Base-by-base conservation (phyloP, 2,113 vertebrate species). In the Nothoprocta pentlandii region DNA sequence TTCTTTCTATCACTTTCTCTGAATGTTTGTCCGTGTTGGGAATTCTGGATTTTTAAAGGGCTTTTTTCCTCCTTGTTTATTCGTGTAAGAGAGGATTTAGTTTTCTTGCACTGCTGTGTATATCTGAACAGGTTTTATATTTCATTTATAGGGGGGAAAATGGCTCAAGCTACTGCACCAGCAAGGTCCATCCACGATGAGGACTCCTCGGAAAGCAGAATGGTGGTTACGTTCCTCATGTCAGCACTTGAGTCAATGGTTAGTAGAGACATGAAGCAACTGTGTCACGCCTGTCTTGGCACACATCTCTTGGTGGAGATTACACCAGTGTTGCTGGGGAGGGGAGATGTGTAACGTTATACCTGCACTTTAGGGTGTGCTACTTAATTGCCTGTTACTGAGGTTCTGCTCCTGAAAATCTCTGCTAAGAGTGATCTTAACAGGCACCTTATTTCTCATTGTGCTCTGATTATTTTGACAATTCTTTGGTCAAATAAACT, bases 161-260 rank as follows among this genome's bases (percentile, higher is more conserved):
- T 98, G 98, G 98, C 98, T 59, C 97, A 97, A 78, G 93, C 90
- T 32, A 79, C 85, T 0, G 28, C 69, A 70, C 91, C 94, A 30
- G 69, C 87, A 20, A 12, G 93, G 2, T 91, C 97, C 2, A 39
- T 85, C 21, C 69, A 54, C 19, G 95, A 97, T 15, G 97, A 97
- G 44, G 97, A 97, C n/a, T 93, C 96, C 6, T 96, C 95, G 3
- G 98, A 98, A 92, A 98, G 96, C 92, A 97, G 96, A 87, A 96
- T 98, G 96, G 98, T 97, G 86, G 97, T 98, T 61, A 98, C 95
- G 0, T 97, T 98, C 83, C 98, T 98, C 63, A 97, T 98, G 97
- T 98, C 98, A 56, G 98, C 97, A 8, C 97, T 98, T 2, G 98
- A 98, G 74, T 98, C 98, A 34, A 98, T 98, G 98, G 98, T 98